Percentiles rank a stretch among this genome's conserved stretches.
phyloP scores from a whole-genome alignment of 2,888 invertebrate species.

The Caenorhabditis sp. region DNA sequence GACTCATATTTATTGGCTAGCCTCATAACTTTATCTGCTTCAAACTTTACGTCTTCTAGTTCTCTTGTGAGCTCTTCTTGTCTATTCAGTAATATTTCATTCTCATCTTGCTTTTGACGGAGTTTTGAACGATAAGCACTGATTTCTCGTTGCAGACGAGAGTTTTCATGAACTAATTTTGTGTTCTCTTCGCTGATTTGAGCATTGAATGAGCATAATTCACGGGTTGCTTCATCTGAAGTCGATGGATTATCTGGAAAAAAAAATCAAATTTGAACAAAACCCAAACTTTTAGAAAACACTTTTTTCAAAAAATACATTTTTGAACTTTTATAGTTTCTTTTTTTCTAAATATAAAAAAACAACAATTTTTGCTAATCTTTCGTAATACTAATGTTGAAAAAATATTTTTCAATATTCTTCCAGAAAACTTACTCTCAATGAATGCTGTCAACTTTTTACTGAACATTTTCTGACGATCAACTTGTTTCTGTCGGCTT shows the following conservation, averaged over 20 bases:
- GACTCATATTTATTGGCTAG: constrained; percentile 58
- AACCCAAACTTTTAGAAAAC: too few species aligned
- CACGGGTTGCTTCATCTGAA: not conserved
- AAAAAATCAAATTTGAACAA: not conserved
- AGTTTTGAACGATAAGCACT: not conserved
- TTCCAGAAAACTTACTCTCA: constrained; percentile 8
- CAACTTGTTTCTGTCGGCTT: constrained; percentile 17
- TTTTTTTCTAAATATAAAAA: too few species aligned
- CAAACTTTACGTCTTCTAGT: constrained; percentile 89
- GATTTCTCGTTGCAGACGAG: not conserved
- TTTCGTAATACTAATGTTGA: too few species aligned
- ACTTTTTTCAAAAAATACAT: too few species aligned
- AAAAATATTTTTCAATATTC: not conserved
- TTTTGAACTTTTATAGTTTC: too few species aligned
- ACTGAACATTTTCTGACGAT: constrained; percentile 9
- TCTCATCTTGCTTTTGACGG: constrained; percentile 9
- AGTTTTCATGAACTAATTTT: not conserved
- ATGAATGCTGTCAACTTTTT: constrained; percentile 17
- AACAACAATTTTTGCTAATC: too few species aligned
- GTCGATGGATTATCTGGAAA: not conserved
- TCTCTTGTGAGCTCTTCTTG: constrained; percentile 83
- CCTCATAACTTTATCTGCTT: constrained; percentile 70
- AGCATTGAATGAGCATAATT: not conserved
- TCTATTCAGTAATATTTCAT: constrained; percentile 12
- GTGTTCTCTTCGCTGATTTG: not conserved